Conservation (phyloP, 2,797 vertebrate genomes). For the Tolypeutes matacus region DNA sequence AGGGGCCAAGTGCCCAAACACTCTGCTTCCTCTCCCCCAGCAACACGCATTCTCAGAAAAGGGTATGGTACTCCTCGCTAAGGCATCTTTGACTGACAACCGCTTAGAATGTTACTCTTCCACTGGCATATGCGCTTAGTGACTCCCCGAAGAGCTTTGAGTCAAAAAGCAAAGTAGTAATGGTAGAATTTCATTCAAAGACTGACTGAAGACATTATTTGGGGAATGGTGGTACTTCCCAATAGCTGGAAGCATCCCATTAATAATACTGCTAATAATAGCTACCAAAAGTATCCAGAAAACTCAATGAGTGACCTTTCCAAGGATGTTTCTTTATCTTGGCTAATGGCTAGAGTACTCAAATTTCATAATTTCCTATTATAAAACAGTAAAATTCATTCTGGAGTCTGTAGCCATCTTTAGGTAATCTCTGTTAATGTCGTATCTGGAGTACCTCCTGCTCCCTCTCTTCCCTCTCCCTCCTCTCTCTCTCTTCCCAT, state of each 20-base stretch:
- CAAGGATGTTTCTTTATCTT: constrained; percentile 24
- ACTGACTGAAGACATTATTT: constrained; percentile 68
- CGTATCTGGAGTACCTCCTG: background rate
- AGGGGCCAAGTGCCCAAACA: constrained; percentile 24
- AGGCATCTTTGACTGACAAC: background rate
- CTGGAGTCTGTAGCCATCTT: background rate
- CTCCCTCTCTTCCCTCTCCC: background rate
- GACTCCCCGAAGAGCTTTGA: background rate
- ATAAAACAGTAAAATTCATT: background rate
- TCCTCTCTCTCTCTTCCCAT: background rate
- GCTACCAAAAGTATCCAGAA: background rate
- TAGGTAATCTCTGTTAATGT: background rate
- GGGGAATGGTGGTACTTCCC: constrained; percentile 46
- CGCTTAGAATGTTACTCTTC: background rate
- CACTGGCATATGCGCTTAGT: too few relatives aligned
- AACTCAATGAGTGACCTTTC: background rate
- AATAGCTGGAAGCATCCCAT: constrained; percentile 68
- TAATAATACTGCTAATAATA: constrained; percentile 30
- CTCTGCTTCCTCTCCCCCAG: background rate
- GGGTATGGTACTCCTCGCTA: background rate
- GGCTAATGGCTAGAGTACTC: background rate
- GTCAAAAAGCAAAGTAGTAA: background rate
- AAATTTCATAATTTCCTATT: constrained; percentile 35
- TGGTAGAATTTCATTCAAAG: constrained; percentile 58
- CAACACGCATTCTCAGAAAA: background rate